Conservation (phyloP, 2,797 vertebrate species). For the Peromyscus nudipes region DNA sequence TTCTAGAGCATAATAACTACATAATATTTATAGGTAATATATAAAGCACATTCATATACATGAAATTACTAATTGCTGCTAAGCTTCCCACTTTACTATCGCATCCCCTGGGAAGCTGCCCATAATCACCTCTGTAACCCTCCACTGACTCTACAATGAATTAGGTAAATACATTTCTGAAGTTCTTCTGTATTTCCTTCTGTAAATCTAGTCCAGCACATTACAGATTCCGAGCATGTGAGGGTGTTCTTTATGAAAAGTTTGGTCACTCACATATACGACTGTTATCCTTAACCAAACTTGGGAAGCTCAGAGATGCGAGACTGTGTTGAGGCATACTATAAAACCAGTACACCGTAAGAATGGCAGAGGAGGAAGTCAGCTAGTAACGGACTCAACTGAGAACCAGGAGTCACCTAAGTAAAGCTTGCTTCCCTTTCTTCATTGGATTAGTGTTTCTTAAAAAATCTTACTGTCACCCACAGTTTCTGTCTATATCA, state of each 20-base stretch:
- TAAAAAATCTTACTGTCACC: neutral
- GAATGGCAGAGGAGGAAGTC: neutral
- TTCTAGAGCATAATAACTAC: neutral
- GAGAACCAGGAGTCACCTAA: neutral
- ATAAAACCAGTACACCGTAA: neutral
- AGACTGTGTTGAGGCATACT: neutral
- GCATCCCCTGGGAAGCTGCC: neutral
- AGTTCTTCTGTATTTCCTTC: neutral
- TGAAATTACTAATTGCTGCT: neutral
- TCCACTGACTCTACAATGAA: neutral
- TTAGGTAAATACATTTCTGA: neutral
- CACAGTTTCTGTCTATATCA: neutral
- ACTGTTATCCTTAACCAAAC: neutral
- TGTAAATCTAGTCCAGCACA: neutral
- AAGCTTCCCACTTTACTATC: neutral
- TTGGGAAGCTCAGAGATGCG: neutral
- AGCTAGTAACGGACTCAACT: neutral
- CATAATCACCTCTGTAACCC: too few relatives aligned
- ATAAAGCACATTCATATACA: neutral
- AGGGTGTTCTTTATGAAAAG: neutral
- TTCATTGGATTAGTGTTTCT: neutral
- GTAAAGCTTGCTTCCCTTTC: neutral
- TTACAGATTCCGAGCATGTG: neutral
- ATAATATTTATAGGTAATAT: neutral
- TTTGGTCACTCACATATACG: neutral